Evolutionary conservation across 1,140 invertebrate genomes (phyloP).

Genomic region (Elymnias hypermnestra): DNA sequence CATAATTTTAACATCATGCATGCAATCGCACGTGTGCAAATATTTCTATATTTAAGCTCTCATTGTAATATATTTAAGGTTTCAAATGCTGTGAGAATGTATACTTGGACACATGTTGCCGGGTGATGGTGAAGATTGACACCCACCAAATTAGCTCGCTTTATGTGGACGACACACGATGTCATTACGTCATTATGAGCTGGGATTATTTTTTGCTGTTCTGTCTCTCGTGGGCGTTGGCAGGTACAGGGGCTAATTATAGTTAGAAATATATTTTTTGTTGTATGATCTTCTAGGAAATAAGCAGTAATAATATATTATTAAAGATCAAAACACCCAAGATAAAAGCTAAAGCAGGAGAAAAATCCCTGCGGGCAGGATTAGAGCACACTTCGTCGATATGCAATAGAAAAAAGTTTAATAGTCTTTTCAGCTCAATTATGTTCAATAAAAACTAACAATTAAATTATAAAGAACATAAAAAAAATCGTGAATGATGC

Average conservation of each 20-base stretch:
- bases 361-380: not conserved
- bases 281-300: conserved; percentile 5
- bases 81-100: not conserved
- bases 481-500: no score
- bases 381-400: not conserved
- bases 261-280: conserved; percentile 3
- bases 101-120: not conserved
- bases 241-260: conserved; percentile 11
- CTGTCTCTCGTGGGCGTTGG: not conserved
- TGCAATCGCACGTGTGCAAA: not conserved
- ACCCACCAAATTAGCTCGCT: conserved; percentile 18
- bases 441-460: no score
- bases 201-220: conserved; percentile 15
- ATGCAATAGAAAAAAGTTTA: no score
- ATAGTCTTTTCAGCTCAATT: no score
- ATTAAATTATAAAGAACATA: no score
- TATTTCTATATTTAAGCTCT: not conserved
- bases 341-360: not conserved
- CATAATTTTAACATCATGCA: conserved; percentile 24
- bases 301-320: conserved; percentile 3
- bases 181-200: conserved; percentile 17
- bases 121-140: conserved; percentile 14
- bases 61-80: not conserved
- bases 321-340: not conserved
- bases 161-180: conserved; percentile 12